phyloP scores from a whole-genome alignment of 2,888 invertebrate species.

The Lasioglossum vierecki region DNA sequence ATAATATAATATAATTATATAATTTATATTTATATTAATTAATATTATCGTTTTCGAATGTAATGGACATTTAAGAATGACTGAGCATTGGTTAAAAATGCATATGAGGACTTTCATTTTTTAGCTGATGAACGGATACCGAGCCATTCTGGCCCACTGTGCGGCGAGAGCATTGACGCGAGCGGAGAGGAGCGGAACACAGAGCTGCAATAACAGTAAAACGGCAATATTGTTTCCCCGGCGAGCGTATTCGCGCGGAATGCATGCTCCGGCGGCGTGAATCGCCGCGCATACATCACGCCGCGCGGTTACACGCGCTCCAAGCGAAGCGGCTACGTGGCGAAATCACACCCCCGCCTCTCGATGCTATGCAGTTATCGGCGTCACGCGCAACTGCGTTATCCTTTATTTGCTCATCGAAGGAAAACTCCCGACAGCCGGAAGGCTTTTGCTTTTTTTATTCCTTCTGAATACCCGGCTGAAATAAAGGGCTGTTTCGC shows the following conservation, averaged over 20 bases:
- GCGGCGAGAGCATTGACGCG: constrained; percentile 34
- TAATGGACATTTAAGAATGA: too few relatives aligned
- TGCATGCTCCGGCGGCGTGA: constrained; percentile 35
- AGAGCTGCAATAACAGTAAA: constrained; percentile 67
- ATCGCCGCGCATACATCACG: constrained; percentile 33
- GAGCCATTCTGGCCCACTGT: too few relatives aligned
- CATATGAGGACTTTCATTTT: too few relatives aligned
- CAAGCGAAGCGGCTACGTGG: constrained; percentile 22
- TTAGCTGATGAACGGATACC: too few relatives aligned
- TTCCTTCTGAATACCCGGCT: neutral
- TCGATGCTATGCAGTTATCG: constrained; percentile 38
- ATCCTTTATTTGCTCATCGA: constrained; percentile 63
- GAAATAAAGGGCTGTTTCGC: neutral
- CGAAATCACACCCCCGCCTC: constrained; percentile 46
- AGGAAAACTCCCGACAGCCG: constrained; percentile 27
- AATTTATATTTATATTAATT: too few relatives aligned
- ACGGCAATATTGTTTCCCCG: constrained; percentile 67
- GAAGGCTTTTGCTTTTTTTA: constrained; percentile 35
- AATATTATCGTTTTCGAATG: too few relatives aligned
- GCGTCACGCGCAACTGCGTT: constrained; percentile 45
- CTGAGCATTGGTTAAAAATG: too few relatives aligned
- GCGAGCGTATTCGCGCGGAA: constrained; percentile 46
- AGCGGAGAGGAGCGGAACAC: neutral
- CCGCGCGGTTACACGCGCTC: constrained; percentile 41
- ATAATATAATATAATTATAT: too few relatives aligned